Conservation (phyloP, 2,797 vertebrate species). For the Sebastes oblongus region DNA sequence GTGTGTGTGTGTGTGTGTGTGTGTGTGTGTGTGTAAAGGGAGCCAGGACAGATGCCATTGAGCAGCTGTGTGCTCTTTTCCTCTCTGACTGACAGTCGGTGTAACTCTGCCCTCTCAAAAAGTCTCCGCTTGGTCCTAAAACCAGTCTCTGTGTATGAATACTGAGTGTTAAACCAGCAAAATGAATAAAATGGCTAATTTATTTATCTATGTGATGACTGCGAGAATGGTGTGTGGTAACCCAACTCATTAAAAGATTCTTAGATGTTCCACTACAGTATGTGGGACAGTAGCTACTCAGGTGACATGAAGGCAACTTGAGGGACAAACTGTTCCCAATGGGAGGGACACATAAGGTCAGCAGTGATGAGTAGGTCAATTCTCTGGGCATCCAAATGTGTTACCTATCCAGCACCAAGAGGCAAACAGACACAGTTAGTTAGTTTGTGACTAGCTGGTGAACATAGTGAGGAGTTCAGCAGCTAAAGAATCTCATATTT, state of each 20-base stretch:
- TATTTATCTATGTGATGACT: background rate
- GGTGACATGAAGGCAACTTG: slow-evolving; percentile 18
- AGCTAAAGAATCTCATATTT: background rate
- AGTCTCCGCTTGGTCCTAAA: slow-evolving; percentile 46
- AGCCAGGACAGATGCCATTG: slow-evolving; percentile 68
- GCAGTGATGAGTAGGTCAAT: background rate
- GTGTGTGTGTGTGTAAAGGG: slow-evolving; percentile 42
- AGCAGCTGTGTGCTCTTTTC: slow-evolving; percentile 82
- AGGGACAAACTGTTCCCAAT: slow-evolving; percentile 31
- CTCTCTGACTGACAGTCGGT: slow-evolving; percentile 69
- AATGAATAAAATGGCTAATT: background rate
- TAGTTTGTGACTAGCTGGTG: background rate
- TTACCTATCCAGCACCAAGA: background rate
- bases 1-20: too few species aligned
- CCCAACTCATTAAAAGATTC: background rate
- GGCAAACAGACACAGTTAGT: background rate
- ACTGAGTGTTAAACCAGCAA: background rate
- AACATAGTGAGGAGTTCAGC: background rate
- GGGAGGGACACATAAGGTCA: slow-evolving; percentile 17
- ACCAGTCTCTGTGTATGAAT: background rate
- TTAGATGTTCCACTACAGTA: background rate
- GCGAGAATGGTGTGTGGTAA: background rate
- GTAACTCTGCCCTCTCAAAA: slow-evolving; percentile 41
- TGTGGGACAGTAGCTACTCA: background rate
- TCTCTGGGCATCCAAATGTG: background rate